Evolutionary conservation across 30 jellyfish, hydroid and myxozoan species (phyloP).

Genomic region (Sanderia malayensis): DNA sequence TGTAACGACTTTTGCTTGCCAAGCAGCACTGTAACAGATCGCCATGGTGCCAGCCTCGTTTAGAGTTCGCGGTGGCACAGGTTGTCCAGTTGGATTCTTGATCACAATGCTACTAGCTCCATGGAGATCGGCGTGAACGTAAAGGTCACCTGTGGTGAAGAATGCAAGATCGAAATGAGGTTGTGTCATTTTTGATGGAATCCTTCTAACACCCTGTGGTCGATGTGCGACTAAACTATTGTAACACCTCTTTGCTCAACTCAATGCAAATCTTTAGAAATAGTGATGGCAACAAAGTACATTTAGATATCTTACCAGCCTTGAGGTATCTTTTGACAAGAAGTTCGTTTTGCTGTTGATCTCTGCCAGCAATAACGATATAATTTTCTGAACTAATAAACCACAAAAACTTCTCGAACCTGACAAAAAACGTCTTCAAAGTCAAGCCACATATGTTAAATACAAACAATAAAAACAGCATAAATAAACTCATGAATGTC

Average conservation of each 20-base stretch:
- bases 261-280: no score
- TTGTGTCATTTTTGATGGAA: neutral
- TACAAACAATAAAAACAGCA: no score
- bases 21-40: constrained; percentile 97
- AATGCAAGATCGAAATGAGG: no score
- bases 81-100: constrained; percentile 75
- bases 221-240: no score
- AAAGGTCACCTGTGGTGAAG: constrained; percentile 78
- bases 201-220: no score
- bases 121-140: constrained; percentile 98
- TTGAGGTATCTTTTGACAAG: constrained; percentile 86
- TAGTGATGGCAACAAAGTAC: no score
- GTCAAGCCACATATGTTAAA: no score
- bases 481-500: no score
- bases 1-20: constrained; percentile 97
- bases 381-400: constrained; percentile 96
- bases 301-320: constrained; percentile 76
- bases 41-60: constrained; percentile 99
- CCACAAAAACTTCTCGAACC: constrained; percentile 99
- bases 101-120: constrained; percentile 95
- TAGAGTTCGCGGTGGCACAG: constrained; percentile 95
- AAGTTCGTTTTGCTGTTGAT: constrained; percentile 94
- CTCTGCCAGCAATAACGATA: constrained; percentile 96
- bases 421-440: constrained; percentile 8
- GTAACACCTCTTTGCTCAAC: no score